Evolutionary conservation across 2,797 vertebrate genomes (phyloP), one percentile per base, ranked within the genome.

Genomic region (Arrhamphus sclerolepis): DNA sequence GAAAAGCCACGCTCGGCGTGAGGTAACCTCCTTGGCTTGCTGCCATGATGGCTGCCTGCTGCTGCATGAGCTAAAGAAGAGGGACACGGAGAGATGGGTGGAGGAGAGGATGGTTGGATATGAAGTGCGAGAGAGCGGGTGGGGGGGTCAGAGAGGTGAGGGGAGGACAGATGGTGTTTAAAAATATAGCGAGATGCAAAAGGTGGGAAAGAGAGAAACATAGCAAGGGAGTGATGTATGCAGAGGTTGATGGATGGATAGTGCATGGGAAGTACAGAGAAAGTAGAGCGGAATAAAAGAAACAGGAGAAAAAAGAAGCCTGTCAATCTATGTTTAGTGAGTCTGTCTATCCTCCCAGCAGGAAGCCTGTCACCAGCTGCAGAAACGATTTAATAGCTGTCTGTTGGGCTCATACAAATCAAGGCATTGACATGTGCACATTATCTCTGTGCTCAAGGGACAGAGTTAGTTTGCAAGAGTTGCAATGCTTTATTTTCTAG

Each of bases 31-130:
- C 95, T 2, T 98, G 96, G 72, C 95, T 95, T 59, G 96, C 94
- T 70, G 97, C 94, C 88, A 99, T 96, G 34, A 98, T 95, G 20
- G 97, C 97, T 60, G 96, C 96, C 90, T 99, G 97, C 92, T 97
- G 95, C 91, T 99, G 97, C 97, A 98, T 98, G 91, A 99, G 94
- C 97, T 98, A 92, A 80, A 86, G 79, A 78, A 84, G 75, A 88
- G 73, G 83, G 85, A 82, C 78, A 86, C 7, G 70, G 85, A 66
- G 83, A 71, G 81, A 62, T 83, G 81, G 84, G 77, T 68, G 72
- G 60, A 73, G 67, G 76, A 52, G 34, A 73, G 70, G 58, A 52
- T 66, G 63, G 74, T 41, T 43, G 78, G 62, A 66, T 62, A 68
- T 43, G 52, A 41, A 56, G 64, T 42, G 71, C 22, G 46, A 10